A percentile compares a stretch with the other conserved stretches of the same genome.
These are phyloP conservation scores for Acanthococcus lagerstroemiae DNA, from an alignment of 2,888 invertebrate genomes.

Conservation along the genomic window DNA sequence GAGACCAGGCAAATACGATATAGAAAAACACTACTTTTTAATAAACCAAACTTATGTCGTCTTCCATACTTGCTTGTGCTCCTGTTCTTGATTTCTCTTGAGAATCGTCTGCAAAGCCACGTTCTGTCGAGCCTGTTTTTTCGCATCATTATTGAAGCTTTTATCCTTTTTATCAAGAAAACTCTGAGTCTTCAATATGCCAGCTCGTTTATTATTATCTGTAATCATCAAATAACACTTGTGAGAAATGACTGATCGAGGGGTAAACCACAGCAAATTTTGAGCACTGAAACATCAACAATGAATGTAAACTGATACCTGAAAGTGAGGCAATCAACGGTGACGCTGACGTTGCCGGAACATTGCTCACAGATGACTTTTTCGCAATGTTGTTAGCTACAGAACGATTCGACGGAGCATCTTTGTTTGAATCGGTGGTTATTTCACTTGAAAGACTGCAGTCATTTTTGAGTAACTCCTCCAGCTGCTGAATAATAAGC, in stretches of 20 bases:
- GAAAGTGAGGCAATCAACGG: neutral
- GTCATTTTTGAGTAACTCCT: constrained; percentile 42
- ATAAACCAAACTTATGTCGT: too few relatives aligned
- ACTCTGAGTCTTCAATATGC: constrained; percentile 58
- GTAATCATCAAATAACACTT: too few relatives aligned
- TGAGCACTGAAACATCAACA: too few relatives aligned
- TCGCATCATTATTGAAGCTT: constrained; percentile 24
- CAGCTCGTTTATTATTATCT: constrained; percentile 52
- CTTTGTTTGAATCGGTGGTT: neutral
- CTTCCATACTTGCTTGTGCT: constrained; percentile 39
- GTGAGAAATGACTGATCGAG: too few relatives aligned
- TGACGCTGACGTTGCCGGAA: too few relatives aligned
- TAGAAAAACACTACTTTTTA: too few relatives aligned
- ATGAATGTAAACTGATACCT: neutral
- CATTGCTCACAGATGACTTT: constrained; percentile 2
- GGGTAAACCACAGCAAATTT: too few relatives aligned
- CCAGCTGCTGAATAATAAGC: constrained; percentile 47
- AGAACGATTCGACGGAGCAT: neutral
- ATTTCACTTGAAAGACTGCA: neutral
- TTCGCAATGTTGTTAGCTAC: neutral
- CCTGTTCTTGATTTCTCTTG: constrained; percentile 52
- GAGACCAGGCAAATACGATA: too few relatives aligned
- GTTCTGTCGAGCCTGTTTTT: constrained; percentile 54
- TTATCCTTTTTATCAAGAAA: constrained; percentile 25
- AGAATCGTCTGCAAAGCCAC: constrained; percentile 69